Evolutionary conservation across 2,113 vertebrate species (phyloP).

Genomic region (Pseudonaja textilis): DNA sequence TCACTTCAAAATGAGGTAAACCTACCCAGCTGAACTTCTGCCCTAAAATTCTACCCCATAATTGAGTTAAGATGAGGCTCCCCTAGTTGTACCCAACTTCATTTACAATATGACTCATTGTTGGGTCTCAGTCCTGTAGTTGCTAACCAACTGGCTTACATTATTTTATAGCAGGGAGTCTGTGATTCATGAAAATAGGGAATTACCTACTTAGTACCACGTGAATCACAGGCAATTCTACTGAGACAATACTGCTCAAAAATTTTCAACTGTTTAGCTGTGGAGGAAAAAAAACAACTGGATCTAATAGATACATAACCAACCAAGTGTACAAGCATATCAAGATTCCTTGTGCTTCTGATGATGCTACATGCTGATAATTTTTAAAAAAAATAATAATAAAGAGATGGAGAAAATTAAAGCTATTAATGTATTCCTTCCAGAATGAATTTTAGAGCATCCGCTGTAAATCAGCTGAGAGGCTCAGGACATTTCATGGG

Average conservation of each 20-base stretch:
- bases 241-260: background rate
- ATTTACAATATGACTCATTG: background rate
- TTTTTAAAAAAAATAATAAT: background rate
- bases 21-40: background rate
- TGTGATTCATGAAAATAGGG: background rate
- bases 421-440: background rate
- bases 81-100: background rate
- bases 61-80: background rate
- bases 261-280: background rate
- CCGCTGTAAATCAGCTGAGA: background rate
- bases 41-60: background rate
- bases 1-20: background rate
- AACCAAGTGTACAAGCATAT: background rate
- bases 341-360: background rate
- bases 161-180: background rate
- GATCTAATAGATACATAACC: background rate
- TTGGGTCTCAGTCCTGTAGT: background rate
- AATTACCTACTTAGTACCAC: background rate
- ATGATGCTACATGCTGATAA: background rate
- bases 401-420: background rate
- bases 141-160: background rate
- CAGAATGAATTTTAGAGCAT: background rate
- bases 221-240: background rate
- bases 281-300: background rate
- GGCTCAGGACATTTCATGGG: no score